A percentile compares a stretch with the other conserved stretches of the same genome.
Evolutionary conservation across 2,797 vertebrate genomes (phyloP).

Genomic region (Ciconia nigra): DNA sequence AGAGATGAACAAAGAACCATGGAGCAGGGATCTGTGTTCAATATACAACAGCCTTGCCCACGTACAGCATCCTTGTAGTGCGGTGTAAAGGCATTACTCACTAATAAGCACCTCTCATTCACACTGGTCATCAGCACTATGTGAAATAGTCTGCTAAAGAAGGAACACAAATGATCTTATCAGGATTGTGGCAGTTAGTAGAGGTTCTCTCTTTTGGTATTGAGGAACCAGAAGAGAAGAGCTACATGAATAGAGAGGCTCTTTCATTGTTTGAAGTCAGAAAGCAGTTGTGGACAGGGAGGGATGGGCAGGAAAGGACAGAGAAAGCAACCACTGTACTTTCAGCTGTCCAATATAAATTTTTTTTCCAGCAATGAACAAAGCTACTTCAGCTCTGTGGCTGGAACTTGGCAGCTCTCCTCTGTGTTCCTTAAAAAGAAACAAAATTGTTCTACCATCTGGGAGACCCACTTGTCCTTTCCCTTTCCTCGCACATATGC

Average conservation of each 20-base stretch:
- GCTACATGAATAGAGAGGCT: not conserved
- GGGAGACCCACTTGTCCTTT: slow-evolving; percentile 22
- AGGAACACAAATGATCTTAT: not conserved
- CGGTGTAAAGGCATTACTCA: not conserved
- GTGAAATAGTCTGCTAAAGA: not conserved
- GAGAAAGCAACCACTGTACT: slow-evolving; percentile 5
- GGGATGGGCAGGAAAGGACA: not conserved
- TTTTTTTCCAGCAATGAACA: not conserved
- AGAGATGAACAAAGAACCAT: not conserved
- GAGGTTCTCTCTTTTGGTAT: not conserved
- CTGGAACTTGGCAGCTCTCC: slow-evolving; percentile 41
- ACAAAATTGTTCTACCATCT: slow-evolving; percentile 32
- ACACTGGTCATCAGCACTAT: not conserved
- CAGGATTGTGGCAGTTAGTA: not conserved
- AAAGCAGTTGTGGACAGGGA: not conserved
- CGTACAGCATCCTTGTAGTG: not conserved
- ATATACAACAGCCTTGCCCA: not conserved
- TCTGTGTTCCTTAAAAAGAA: slow-evolving; percentile 8
- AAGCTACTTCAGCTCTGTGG: not conserved
- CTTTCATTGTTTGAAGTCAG: not conserved
- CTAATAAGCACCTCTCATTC: not conserved
- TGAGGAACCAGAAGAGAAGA: not conserved
- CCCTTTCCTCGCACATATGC: not conserved
- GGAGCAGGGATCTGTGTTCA: accelerated
- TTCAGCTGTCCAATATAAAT: not conserved